Conservation (phyloP, 2,888 invertebrate species). For the Dryocosmus kuriphilus region DNA sequence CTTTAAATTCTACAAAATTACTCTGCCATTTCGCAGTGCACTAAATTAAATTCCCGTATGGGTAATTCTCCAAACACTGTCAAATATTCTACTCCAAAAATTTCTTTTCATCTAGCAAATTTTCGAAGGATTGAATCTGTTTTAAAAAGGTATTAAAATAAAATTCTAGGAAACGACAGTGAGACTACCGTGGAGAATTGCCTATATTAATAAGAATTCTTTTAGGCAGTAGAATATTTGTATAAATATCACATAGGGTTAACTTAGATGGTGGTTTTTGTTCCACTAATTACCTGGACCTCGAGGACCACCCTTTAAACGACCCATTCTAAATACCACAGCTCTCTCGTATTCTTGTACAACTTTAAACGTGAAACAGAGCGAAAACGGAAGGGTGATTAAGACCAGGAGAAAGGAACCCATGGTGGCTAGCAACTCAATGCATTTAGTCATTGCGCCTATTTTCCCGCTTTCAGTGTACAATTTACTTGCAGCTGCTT, state of each 20-base stretch:
- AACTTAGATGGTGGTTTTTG: neutral
- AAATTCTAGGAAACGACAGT: neutral
- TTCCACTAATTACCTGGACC: constrained; percentile 71
- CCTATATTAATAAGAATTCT: neutral
- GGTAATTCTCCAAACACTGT: neutral
- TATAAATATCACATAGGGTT: constrained; percentile 2
- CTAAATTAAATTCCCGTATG: neutral
- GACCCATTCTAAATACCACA: constrained; percentile 92
- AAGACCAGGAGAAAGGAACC: constrained; percentile 86
- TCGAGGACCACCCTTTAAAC: constrained; percentile 78
- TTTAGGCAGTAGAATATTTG: neutral
- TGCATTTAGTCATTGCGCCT: constrained; percentile 81
- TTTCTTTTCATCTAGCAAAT: too few species aligned
- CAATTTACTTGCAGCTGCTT: constrained; percentile 28
- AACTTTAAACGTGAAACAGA: constrained; percentile 92
- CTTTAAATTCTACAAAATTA: neutral
- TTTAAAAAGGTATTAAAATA: neutral
- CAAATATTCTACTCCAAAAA: too few species aligned
- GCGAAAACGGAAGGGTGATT: constrained; percentile 89
- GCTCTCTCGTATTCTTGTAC: constrained; percentile 93
- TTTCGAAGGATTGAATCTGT: too few species aligned
- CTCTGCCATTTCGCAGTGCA: neutral
- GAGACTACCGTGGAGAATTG: neutral
- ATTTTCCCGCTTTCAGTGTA: constrained; percentile 43
- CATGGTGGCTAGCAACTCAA: constrained; percentile 87